phyloP scores from a whole-genome alignment of 2,113 vertebrate genomes.

The Parus major region DNA sequence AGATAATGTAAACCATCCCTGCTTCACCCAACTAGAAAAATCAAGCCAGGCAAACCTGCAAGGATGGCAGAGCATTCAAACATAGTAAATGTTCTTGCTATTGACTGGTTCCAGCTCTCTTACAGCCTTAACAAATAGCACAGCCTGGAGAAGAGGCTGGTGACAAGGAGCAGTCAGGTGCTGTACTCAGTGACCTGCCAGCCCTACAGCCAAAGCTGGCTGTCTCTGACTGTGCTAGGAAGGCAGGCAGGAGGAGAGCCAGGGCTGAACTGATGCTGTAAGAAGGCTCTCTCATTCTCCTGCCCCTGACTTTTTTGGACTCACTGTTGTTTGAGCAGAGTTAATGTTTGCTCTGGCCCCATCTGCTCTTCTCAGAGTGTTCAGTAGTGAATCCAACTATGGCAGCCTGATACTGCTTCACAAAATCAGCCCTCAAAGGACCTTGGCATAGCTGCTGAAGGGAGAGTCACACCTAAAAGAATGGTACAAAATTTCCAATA shows the following conservation, averaged over 20 bases:
- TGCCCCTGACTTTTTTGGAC: background rate
- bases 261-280: background rate
- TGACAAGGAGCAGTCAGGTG: background rate
- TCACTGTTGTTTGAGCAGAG: background rate
- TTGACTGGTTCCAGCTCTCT: background rate
- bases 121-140: background rate
- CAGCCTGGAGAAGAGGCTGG: background rate
- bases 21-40: background rate
- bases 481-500: background rate
- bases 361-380: background rate
- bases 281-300: background rate
- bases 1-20: background rate
- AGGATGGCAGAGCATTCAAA: background rate
- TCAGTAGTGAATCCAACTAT: background rate
- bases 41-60: background rate
- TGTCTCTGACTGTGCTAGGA: background rate
- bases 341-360: background rate
- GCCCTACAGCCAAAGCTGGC: rapidly evolving
- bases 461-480: background rate
- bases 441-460: background rate
- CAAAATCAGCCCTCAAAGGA: background rate
- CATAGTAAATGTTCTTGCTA: background rate
- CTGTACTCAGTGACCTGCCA: background rate
- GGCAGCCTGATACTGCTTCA: background rate
- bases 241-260: background rate